Conservation (phyloP, 1,140 invertebrate species). For the Drosophila ananassae region DNA sequence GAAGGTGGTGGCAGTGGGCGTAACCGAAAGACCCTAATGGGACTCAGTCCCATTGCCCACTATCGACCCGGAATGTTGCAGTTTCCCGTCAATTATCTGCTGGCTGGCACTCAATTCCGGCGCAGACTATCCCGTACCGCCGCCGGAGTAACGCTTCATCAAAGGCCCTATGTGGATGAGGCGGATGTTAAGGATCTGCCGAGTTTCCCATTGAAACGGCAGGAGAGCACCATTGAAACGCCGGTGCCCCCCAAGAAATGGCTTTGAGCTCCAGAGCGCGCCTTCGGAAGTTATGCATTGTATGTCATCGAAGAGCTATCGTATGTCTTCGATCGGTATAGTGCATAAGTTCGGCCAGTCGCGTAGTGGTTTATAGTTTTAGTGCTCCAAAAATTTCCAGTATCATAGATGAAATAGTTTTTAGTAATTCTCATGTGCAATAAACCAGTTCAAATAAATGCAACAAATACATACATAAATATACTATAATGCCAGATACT, state of each 20-base stretch:
- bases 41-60: slow-evolving; percentile 44
- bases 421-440: slow-evolving; percentile 15
- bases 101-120: slow-evolving; percentile 28
- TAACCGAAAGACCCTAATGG: neutral
- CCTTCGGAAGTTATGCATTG: slow-evolving; percentile 52
- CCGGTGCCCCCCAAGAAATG: slow-evolving; percentile 16
- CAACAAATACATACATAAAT: neutral
- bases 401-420: neutral
- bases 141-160: slow-evolving; percentile 59
- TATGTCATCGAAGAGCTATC: slow-evolving; percentile 20
- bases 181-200: slow-evolving; percentile 10
- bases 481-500: too few species aligned
- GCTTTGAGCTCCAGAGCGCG: slow-evolving; percentile 23
- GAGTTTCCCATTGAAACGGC: slow-evolving; percentile 3
- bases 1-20: neutral
- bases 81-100: slow-evolving; percentile 27
- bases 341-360: slow-evolving; percentile 41
- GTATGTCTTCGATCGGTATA: slow-evolving; percentile 21
- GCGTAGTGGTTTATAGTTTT: slow-evolving; percentile 54
- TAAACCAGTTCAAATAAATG: slow-evolving; percentile 26
- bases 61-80: slow-evolving; percentile 46
- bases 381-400: slow-evolving; percentile 33
- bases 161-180: slow-evolving; percentile 21
- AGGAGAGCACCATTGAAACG: neutral
- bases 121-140: slow-evolving; percentile 60